Evolutionary conservation across 2,888 invertebrate genomes (phyloP), one percentile per base, ranked within the genome.

Genomic region (Diplazon laetatorius): DNA sequence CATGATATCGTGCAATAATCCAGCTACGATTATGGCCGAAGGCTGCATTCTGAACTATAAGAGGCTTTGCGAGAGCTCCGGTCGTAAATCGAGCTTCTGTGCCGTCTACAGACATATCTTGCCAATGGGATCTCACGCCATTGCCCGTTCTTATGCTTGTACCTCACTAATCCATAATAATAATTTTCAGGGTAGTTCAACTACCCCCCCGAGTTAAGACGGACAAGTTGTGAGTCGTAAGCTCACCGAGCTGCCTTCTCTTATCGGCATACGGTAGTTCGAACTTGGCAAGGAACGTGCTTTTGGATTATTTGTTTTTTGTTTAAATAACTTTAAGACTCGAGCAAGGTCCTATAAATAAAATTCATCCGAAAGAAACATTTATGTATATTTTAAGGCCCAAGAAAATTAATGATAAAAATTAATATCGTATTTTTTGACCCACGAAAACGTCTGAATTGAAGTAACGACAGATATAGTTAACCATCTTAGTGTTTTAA

Each of bases 111-210:
- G 39, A 66, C 18, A 66, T 66, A 35, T 50, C 65, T 57, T 50
- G 25, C 37, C 60, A 70, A 76, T 76, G 66, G 59, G 60, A 76
- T 76, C 76, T 66, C 66, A 76, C 57, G 63, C 59, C 63, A 39
- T 52, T 25, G 44, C 20, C 66, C 59, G 66, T 66, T 76, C 71
- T 76, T 52, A 52, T 71, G 55, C 42, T n/a, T 46, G 16, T 25
- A 44, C 66, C 59, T 70, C 60, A 71, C 65, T 50, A 76, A 76
- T 76, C 75, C 69, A 76, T 76, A 71, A 76, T 76, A 48, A 76
- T 71, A 48, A 76, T 71, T 50, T 76, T 71, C 48, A 50, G 14
- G 14, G 20, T 18, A 59, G 39, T 69, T 60, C 25, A 25, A 35
- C 35, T 57, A 35, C 55, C 35, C n/a, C n/a, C n/a, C 6, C 9